These are phyloP conservation scores for Battus philenor DNA, from an alignment of 1,140 invertebrate genomes.

Conservation along the genomic window DNA sequence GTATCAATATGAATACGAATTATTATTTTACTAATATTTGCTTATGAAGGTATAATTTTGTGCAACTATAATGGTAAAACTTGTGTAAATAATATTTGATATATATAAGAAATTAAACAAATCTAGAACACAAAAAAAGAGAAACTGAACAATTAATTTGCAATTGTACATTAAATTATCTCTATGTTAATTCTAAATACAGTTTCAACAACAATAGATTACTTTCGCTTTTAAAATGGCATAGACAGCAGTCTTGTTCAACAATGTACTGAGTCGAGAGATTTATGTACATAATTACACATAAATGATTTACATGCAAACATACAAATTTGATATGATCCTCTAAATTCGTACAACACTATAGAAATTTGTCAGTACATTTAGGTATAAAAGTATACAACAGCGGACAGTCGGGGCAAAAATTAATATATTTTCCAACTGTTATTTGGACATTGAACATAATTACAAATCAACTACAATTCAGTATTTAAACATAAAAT, in stretches of 20 bases:
- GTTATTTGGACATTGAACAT: no score
- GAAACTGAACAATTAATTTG: not conserved
- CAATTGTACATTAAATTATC: slow-evolving; percentile 1
- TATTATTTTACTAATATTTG: not conserved
- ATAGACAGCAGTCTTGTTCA: slow-evolving; percentile 44
- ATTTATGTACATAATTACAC: slow-evolving; percentile 18
- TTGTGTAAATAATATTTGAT: not conserved
- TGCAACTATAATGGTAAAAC: slow-evolving; percentile 2
- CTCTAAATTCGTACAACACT: slow-evolving; percentile 52
- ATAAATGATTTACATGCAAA: not conserved
- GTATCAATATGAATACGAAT: no score
- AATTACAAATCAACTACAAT: no score
- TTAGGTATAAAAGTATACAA: slow-evolving; percentile 14
- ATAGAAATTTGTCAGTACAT: slow-evolving; percentile 17
- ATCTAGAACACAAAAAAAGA: not conserved
- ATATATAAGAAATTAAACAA: not conserved
- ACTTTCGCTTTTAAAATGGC: slow-evolving; percentile 33
- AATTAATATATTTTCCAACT: no score
- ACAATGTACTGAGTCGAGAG: slow-evolving; percentile 15
- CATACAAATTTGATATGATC: slow-evolving; percentile 51
- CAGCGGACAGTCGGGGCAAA: slow-evolving; percentile 9
- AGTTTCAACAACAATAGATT: slow-evolving; percentile 23
- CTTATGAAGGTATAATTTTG: no score
- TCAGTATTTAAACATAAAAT: no score
- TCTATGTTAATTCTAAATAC: slow-evolving; percentile 8